These are phyloP conservation scores for Acleris sparsana DNA, from an alignment of 2,888 invertebrate species.

Conservation along the genomic window DNA sequence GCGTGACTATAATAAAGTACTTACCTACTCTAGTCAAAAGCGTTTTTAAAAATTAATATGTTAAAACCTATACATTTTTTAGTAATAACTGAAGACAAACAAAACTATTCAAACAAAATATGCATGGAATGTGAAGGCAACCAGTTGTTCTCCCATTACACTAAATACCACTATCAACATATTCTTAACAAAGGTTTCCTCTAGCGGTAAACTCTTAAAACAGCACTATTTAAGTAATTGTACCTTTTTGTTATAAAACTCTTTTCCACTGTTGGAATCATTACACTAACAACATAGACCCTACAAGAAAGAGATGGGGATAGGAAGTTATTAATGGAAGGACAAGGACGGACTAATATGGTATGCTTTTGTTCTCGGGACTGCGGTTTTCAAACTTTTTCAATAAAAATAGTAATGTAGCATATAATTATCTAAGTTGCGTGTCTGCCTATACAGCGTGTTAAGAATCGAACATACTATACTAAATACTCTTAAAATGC, in stretches of 20 bases:
- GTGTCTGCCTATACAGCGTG: not conserved
- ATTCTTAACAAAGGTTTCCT: constrained; percentile 15
- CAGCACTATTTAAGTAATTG: constrained; percentile 29
- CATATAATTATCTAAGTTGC: not conserved
- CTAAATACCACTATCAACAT: not conserved
- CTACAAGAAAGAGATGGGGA: constrained; percentile 25
- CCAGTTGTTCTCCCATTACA: constrained; percentile 2
- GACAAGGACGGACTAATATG: constrained; percentile 14
- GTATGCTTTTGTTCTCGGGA: constrained; percentile 26
- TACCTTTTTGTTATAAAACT: constrained; percentile 25
- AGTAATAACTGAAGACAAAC: not conserved
- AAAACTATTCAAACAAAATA: not conserved
- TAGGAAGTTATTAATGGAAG: constrained; percentile 15
- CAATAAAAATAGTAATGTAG: not conserved
- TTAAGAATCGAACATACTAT: too few relatives aligned
- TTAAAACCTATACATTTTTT: too few relatives aligned
- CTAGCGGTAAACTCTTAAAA: constrained; percentile 23
- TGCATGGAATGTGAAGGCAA: not conserved
- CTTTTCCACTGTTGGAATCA: constrained; percentile 24
- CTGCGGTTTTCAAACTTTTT: constrained; percentile 19
- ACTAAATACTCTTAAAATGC: too few relatives aligned
- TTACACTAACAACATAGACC: constrained; percentile 25
- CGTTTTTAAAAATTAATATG: too few relatives aligned
- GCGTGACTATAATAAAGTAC: too few relatives aligned
- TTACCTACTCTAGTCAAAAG: too few relatives aligned